phyloP scores from a whole-genome alignment of 2,888 invertebrate species.

The Hypsopygia costalis region DNA sequence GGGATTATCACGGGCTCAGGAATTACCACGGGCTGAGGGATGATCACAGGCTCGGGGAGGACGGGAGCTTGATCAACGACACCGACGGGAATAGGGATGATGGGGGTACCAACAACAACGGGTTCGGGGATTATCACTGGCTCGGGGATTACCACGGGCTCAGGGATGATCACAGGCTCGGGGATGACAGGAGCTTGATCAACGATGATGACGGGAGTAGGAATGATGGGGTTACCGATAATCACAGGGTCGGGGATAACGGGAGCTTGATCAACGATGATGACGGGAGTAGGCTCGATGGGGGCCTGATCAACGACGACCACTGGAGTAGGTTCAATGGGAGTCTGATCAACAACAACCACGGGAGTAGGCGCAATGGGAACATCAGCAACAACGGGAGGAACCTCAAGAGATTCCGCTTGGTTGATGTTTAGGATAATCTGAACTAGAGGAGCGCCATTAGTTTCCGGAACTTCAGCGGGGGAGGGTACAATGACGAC shows the following conservation, averaged over 20 bases:
- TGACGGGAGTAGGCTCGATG: too few species aligned
- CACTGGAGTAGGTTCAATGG: too few species aligned
- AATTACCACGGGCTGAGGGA: not conserved
- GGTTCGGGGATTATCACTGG: conserved; percentile 1
- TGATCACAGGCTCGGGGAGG: too few species aligned
- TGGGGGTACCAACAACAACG: conserved; percentile 1
- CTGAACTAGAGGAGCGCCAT: too few species aligned
- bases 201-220: not conserved
- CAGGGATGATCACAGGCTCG: conserved; percentile 1
- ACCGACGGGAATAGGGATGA: conserved; percentile 6
- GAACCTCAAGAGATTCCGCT: not conserved
- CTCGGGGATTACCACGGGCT: too few species aligned
- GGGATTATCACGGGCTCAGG: conserved; percentile 4
- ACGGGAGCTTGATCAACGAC: not conserved
- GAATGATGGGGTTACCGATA: not conserved
- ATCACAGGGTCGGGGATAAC: conserved; percentile 3
- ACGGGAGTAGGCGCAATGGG: not conserved
- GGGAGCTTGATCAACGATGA: not conserved
- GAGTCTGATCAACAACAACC: too few species aligned
- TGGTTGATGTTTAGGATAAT: conserved; percentile 9
- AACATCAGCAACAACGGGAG: not conserved
- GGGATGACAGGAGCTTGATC: conserved; percentile 1
- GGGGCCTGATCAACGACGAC: not conserved
- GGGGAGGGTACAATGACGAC: not conserved
- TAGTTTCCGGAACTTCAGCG: not conserved